Evolutionary conservation across 2,888 invertebrate species (phyloP), one percentile per base, ranked within the genome.

Genomic region (Amphipyra tragopoginis): DNA sequence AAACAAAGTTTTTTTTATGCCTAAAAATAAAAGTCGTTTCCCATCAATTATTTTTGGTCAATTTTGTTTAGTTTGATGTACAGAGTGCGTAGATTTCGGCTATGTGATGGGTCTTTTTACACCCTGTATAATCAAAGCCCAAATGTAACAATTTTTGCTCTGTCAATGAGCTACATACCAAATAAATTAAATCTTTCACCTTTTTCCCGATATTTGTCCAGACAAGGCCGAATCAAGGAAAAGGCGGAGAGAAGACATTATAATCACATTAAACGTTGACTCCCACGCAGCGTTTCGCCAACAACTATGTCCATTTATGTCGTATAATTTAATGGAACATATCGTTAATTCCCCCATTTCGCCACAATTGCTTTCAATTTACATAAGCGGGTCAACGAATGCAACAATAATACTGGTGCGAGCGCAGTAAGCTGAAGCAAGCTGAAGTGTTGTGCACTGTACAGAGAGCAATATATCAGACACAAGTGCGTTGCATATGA

Each of bases 311-410:
- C 61, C 59, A 62, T 59, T 62, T 61, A 56, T 61, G 49, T 59
- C 51, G 38, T 55, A 54, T 56, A 69, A 66, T 66, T 65, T 59
- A 72, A 75, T 65, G 70, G 21, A 45, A 65, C 62, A 52, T 67
- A 62, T 48, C 29, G 52, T 78, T 78, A 83, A 80, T 82, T 77
- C 66, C 49, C 75, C 68, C 67, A 71, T 81, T 80, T 81, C 70
- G 61, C 68, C 69, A 78, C 81, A 82, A 83, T 83, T 83, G 79
- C 69, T 65, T 76, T 70, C 71, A 84, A 84, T 82, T 81, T 75
- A 75, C 68, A 71, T 72, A 85, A 82, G 57, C 78, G 69, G 83
- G 82, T 83, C 82, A 84, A 80, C 68, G 72, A 76, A 80, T 83
- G 74, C 65, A 72, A 70, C 57, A 75, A 64, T 72, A 66, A 61